Conservation (phyloP, 1,140 invertebrate genomes). For the Pseudomyrmex dendroicus region DNA sequence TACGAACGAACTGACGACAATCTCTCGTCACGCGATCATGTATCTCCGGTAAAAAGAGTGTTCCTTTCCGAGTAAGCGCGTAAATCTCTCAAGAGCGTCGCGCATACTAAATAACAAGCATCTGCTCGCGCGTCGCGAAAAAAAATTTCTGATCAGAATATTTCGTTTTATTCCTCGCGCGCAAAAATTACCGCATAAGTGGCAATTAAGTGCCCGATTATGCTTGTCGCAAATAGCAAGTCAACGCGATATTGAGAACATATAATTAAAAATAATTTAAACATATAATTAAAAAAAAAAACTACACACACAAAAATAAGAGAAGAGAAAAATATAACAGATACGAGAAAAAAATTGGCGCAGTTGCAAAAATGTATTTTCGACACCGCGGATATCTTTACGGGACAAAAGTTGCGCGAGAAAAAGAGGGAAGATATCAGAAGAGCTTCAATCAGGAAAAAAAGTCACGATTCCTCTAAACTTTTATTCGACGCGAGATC, state of each 20-base stretch:
- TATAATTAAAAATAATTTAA: conserved; percentile 2
- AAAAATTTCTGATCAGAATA: neutral
- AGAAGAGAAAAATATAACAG: neutral
- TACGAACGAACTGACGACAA: conserved; percentile 24
- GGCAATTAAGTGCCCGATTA: neutral
- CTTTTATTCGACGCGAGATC: neutral
- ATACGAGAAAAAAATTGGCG: neutral
- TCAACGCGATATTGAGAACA: neutral
- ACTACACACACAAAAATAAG: neutral
- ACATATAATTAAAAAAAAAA: neutral
- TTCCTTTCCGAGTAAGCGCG: neutral
- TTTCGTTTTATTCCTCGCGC: neutral
- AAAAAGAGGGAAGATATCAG: neutral
- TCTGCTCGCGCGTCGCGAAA: neutral
- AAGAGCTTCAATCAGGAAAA: neutral
- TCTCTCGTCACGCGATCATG: neutral
- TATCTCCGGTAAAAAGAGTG: neutral
- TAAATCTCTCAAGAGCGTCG: neutral
- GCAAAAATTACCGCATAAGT: no score
- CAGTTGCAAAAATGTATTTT: neutral
- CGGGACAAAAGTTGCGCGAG: neutral
- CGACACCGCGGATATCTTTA: neutral
- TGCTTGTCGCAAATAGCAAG: neutral
- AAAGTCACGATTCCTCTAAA: neutral
- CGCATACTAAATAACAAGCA: no score